Percentiles rank a stretch among this genome's conserved stretches.
phyloP scores from a whole-genome alignment of 2,888 invertebrate genomes.

The Scaptomyza flava region DNA sequence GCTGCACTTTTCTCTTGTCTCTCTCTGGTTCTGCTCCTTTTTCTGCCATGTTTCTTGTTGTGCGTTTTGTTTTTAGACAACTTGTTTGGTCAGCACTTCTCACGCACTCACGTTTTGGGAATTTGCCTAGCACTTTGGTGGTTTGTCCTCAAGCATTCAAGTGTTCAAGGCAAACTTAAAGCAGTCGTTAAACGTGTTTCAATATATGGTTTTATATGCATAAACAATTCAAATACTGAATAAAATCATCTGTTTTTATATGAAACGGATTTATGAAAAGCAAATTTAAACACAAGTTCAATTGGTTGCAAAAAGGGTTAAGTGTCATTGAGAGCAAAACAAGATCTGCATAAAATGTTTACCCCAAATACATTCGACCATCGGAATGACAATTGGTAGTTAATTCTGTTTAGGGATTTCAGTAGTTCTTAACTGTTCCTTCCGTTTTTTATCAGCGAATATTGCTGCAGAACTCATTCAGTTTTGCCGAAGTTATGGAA shows the following conservation, averaged over 20 bases:
- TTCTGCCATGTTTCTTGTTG: constrained; percentile 57
- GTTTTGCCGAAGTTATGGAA: too few species aligned
- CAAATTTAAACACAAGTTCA: too few species aligned
- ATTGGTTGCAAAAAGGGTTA: too few species aligned
- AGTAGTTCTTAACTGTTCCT: too few species aligned
- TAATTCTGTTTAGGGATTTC: too few species aligned
- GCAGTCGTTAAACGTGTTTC: background rate
- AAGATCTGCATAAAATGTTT: too few species aligned
- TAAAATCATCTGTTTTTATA: background rate
- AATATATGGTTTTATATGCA: background rate
- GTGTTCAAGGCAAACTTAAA: constrained; percentile 2
- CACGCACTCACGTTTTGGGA: constrained; percentile 58
- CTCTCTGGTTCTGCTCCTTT: background rate
- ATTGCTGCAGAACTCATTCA: too few species aligned
- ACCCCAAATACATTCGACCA: too few species aligned
- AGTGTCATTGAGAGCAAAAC: too few species aligned
- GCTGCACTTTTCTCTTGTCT: constrained; percentile 27
- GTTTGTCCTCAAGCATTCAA: constrained; percentile 23
- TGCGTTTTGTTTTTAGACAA: constrained; percentile 63
- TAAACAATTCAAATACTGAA: background rate
- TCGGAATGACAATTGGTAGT: too few species aligned
- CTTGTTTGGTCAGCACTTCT: constrained; percentile 72
- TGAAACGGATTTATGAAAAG: too few species aligned
- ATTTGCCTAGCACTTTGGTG: constrained; percentile 60
- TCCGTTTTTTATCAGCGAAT: too few species aligned